These are phyloP conservation scores for Aelia acuminata DNA, from an alignment of 2,888 invertebrate genomes.

Conservation along the genomic window DNA sequence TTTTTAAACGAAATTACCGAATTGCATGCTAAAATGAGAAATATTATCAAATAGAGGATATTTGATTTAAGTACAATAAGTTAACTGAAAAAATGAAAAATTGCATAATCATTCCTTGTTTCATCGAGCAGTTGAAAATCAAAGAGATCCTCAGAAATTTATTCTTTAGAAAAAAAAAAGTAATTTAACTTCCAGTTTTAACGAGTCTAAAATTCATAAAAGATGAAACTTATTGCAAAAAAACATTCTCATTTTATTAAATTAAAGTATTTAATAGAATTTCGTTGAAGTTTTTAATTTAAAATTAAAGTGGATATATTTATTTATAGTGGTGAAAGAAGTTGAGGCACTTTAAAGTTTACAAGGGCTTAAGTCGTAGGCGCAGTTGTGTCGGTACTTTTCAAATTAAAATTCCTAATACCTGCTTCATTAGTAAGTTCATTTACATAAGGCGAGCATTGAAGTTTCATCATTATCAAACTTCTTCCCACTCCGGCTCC, in stretches of 20 bases:
- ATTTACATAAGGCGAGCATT: conserved; percentile 32
- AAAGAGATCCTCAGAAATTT: no score
- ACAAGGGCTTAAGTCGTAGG: conserved; percentile 11
- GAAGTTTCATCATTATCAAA: conserved; percentile 12
- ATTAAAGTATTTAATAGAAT: neutral
- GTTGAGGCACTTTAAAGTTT: conserved; percentile 6
- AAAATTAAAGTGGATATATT: neutral
- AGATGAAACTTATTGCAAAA: no score
- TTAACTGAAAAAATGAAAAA: no score
- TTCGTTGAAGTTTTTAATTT: neutral
- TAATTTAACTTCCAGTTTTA: no score
- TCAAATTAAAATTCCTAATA: conserved; percentile 26
- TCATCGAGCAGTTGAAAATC: no score
- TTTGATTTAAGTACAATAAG: no score
- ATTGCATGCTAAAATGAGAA: no score
- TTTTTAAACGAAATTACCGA: no score
- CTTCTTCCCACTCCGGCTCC: neutral
- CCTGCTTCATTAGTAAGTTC: conserved; percentile 41
- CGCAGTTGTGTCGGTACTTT: conserved; percentile 30
- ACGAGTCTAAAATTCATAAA: no score
- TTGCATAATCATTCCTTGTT: no score
- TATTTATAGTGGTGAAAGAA: neutral
- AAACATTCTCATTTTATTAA: neutral
- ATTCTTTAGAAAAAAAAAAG: no score
- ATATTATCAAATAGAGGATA: no score